These are phyloP conservation scores for Lampropteryx suffumata DNA, from an alignment of 2,888 invertebrate species.

Conservation along the genomic window DNA sequence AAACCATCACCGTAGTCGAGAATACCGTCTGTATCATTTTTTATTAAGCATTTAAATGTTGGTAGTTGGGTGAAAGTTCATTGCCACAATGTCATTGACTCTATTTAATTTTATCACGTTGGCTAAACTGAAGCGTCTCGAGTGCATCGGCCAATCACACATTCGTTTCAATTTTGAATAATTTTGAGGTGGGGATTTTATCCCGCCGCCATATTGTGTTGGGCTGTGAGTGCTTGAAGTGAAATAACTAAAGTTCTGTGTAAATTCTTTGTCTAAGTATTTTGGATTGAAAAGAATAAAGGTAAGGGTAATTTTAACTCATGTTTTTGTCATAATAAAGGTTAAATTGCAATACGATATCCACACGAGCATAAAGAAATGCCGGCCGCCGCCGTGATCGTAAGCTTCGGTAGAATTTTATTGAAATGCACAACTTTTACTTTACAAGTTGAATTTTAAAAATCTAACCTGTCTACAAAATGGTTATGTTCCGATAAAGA, in stretches of 20 bases:
- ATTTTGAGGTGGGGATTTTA: slow-evolving; percentile 76
- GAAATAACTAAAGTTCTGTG: slow-evolving; percentile 66
- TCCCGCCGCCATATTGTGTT: slow-evolving; percentile 81
- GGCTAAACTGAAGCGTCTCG: slow-evolving; percentile 70
- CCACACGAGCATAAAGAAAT: slow-evolving; percentile 21
- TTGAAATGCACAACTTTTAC: slow-evolving; percentile 7
- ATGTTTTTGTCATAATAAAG: slow-evolving; percentile 67
- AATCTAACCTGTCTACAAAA: too few species aligned
- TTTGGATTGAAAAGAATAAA: slow-evolving; percentile 71
- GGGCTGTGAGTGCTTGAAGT: slow-evolving; percentile 78
- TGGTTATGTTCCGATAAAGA: too few species aligned
- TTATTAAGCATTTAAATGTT: slow-evolving; percentile 30
- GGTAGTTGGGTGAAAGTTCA: slow-evolving; percentile 37
- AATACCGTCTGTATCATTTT: slow-evolving; percentile 1
- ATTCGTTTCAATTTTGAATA: slow-evolving; percentile 71
- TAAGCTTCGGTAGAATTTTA: slow-evolving; percentile 14
- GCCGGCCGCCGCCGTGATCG: slow-evolving; percentile 46
- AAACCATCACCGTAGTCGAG: neutral
- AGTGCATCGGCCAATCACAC: slow-evolving; percentile 61
- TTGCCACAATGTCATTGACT: slow-evolving; percentile 37
- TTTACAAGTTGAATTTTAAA: neutral
- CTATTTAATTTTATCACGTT: slow-evolving; percentile 38
- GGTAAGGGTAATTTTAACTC: slow-evolving; percentile 64
- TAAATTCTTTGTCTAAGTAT: slow-evolving; percentile 66
- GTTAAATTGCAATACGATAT: slow-evolving; percentile 2